phyloP scores from a whole-genome alignment of 2,888 invertebrate species.

The Balanococcus diminutus region DNA sequence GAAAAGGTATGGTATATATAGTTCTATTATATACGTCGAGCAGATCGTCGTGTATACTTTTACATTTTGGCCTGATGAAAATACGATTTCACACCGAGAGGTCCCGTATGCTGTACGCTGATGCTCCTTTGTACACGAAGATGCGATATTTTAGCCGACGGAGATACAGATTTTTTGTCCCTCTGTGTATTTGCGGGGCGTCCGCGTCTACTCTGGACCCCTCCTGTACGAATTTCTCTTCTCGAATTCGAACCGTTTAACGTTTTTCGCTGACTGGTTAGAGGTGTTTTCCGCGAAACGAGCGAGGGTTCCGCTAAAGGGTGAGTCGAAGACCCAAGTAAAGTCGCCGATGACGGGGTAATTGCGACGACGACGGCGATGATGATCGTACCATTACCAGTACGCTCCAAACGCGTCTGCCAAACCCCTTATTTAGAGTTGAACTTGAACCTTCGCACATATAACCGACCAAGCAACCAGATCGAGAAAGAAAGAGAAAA shows the following conservation, averaged over 20 bases:
- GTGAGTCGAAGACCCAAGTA: not conserved
- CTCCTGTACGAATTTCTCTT: not conserved
- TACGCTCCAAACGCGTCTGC: not conserved
- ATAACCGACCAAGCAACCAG: constrained; percentile 32
- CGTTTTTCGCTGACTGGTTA: constrained; percentile 30
- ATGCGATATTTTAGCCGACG: constrained; percentile 19
- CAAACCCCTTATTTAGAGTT: not conserved
- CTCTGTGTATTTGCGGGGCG: constrained; percentile 7
- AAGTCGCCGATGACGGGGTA: not conserved
- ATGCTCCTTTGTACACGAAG: not conserved
- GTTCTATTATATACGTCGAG: constrained; percentile 1
- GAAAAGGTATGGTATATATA: not conserved
- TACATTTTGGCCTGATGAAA: constrained; percentile 27
- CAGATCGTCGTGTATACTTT: constrained; percentile 10
- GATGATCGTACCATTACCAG: too few relatives aligned
- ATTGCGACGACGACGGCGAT: not conserved
- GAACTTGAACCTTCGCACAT: constrained; percentile 29
- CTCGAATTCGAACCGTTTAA: constrained; percentile 4
- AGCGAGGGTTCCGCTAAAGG: not conserved
- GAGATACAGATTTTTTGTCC: constrained; percentile 16
- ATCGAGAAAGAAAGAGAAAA: not conserved
- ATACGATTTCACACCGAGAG: constrained; percentile 29
- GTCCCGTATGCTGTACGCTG: not conserved
- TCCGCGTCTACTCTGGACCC: not conserved
- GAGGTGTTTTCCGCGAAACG: not conserved